Evolutionary conservation across 2,888 invertebrate species (phyloP), one percentile per base, ranked within the genome.

Genomic region (Eupithecia pulchellata): DNA sequence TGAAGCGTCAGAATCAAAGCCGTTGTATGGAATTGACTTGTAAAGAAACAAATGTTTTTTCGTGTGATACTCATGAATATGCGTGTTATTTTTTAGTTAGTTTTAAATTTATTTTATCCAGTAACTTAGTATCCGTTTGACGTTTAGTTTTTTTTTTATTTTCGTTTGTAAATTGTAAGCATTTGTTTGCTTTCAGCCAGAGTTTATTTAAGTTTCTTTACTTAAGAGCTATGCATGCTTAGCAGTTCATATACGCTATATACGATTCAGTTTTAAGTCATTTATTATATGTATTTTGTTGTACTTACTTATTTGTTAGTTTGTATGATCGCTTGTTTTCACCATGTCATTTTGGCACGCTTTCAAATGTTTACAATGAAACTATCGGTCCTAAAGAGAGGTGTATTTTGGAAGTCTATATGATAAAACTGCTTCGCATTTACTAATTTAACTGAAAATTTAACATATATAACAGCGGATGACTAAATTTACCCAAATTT

Each of bases 321-420:
- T 85, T 82, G 84, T 86, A 88, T 87, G 80, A 86, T 88, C 79
- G 84, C 81, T 91, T 82, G 86, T 86, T 83, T 83, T 88, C 90
- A 90, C 91, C 82, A 86, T 84, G 87, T 90, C 89, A 74, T 72
- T 83, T 86, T 86, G 93, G 93, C 94, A 94, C 93, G 94, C 94
- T 93, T 94, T 89, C 93, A 94, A 94, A 94, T 94, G 94, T 94
- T 94, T 94, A 94, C 94, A 93, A 93, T 93, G 83, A 80, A 75
- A 80, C 81, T 82, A 75, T 80, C 82, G 86, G 83, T 64, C 67
- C 64, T 67, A 70, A 86, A 80, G 83, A 68, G 64, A 68, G 66
- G 63, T 68, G 67, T 69, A 39, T 42, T 71, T 85, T 91, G 92
- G 89, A 89, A 88, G 92, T 88, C 89, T 87, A 89, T 87, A 83